A percentile compares a stretch with the other conserved stretches of the same genome.
Conservation (phyloP, 1,140 invertebrate genomes). For the Hetaerina americana region DNA sequence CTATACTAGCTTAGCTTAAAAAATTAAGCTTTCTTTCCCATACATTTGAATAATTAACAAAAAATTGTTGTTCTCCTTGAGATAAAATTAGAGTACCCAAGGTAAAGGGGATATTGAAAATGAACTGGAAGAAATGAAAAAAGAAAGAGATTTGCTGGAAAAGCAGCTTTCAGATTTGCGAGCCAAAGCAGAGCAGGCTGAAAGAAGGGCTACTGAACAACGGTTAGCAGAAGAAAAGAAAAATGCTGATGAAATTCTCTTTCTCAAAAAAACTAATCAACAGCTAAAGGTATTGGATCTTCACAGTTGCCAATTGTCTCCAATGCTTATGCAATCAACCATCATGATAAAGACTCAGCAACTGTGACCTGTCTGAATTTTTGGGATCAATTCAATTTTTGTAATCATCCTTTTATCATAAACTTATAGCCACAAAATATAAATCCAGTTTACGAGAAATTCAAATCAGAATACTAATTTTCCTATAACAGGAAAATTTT, state of each 20-base stretch:
- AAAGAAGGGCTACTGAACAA: conserved; percentile 70
- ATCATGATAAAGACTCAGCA: no score
- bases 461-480: no score
- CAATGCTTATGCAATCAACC: no score
- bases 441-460: no score
- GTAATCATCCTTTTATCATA: no score
- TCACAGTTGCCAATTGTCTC: no score
- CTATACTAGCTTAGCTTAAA: no score
- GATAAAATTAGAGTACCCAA: conserved; percentile 33
- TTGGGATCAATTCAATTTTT: no score
- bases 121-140: conserved; percentile 43
- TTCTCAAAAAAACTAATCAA: conserved; percentile 84
- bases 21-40: no score
- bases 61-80: conserved; percentile 18
- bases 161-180: conserved; percentile 67
- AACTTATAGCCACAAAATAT: no score
- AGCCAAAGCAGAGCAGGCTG: conserved; percentile 69
- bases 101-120: conserved; percentile 57
- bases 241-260: conserved; percentile 79
- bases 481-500: no score
- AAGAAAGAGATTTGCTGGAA: conserved; percentile 60
- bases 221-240: conserved; percentile 78
- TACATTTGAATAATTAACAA: background rate
- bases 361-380: no score
- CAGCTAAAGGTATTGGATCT: conserved; percentile 85